Percentiles rank a stretch among this genome's conserved stretches.
phyloP scores from a whole-genome alignment of 2,797 vertebrate species.

The Poeciliopsis gracilis region DNA sequence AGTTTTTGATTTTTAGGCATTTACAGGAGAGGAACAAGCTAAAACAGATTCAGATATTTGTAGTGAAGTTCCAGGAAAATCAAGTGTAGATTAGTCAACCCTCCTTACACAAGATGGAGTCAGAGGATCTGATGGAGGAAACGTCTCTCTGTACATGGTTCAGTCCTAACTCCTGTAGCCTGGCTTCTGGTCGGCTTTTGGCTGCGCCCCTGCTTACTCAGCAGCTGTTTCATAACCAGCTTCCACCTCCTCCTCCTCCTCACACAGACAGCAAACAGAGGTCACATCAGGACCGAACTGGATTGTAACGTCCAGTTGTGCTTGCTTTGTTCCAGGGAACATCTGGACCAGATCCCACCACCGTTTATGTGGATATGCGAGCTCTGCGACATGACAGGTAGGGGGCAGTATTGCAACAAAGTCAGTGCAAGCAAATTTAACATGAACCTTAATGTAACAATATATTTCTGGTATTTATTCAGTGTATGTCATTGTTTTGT shows the following conservation, averaged over 20 bases:
- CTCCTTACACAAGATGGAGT: neutral
- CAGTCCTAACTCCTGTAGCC: slow-evolving; percentile 53
- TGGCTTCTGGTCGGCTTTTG: slow-evolving; percentile 70
- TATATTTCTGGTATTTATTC: neutral
- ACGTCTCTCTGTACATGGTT: slow-evolving; percentile 33
- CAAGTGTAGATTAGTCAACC: neutral
- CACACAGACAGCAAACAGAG: slow-evolving; percentile 31
- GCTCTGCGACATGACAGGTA: slow-evolving; percentile 95
- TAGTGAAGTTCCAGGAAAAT: slow-evolving; percentile 6
- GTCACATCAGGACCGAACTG: neutral
- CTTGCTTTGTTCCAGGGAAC: slow-evolving; percentile 83
- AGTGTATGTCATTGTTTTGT: neutral
- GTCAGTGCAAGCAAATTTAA: neutral
- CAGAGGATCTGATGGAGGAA: slow-evolving; percentile 12
- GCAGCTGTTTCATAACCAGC: slow-evolving; percentile 58
- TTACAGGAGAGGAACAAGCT: slow-evolving; percentile 5
- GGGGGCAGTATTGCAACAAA: neutral
- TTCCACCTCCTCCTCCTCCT: slow-evolving; percentile 32
- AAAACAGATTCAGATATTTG: neutral
- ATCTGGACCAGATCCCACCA: slow-evolving; percentile 94
- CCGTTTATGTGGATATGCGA: slow-evolving; percentile 96
- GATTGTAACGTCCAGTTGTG: slow-evolving; percentile 7
- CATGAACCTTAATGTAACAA: neutral
- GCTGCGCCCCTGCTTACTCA: slow-evolving; percentile 62
- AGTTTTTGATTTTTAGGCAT: slow-evolving; percentile 15